Base-by-base conservation (phyloP, 1,140 invertebrate genomes). In the Polypedilum pembai region DNA sequence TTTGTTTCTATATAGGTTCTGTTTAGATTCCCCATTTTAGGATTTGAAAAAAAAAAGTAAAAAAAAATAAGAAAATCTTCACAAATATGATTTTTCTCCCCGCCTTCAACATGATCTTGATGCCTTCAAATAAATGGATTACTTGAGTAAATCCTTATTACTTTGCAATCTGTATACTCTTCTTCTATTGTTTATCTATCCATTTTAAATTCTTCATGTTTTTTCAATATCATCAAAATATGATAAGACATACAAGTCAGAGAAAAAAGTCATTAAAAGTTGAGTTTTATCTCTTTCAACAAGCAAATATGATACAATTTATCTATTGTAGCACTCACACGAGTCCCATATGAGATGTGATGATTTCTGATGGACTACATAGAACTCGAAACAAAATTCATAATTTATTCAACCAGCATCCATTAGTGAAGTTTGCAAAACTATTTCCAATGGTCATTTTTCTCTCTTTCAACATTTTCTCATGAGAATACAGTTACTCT, bases 341-440 rank as follows among this genome's bases (percentile, higher is more conserved):
- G 1, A 12, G 1, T 56, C 41, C 12, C 45, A 56, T 56, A 8
- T 56, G 45, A 56, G 45, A 56, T 56, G 45, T 56, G 45, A 56
- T 15, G 45, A 4, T 56, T 33, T 33, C 24, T 15, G 45, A 56
- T 56, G 45, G 45, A n/a, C 45, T 56, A 56, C 45, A n/a, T n/a
- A 56, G n/a, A 33, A 56, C n/a, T 69, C 7, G 5, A 69, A 69
- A 69, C 10, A 20, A 69, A 69, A 69, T 69, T 69, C 65, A 69
- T 69, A 69, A 69, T 69, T 69, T 69, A 69, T 69, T 69, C 65
- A 69, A 69, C 65, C 65, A 69, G 17, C 20, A 69, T 69, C 65
- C 65, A 69, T 69, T 69, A 69, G 65, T 56, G n/a, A 69, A 69
- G 20, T 69, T 69, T 69, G 65, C 18, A 18, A 69, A 56, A 69